Evolutionary conservation across 2,797 vertebrate genomes (phyloP).

Genomic region (Gallinago nigripennis): DNA sequence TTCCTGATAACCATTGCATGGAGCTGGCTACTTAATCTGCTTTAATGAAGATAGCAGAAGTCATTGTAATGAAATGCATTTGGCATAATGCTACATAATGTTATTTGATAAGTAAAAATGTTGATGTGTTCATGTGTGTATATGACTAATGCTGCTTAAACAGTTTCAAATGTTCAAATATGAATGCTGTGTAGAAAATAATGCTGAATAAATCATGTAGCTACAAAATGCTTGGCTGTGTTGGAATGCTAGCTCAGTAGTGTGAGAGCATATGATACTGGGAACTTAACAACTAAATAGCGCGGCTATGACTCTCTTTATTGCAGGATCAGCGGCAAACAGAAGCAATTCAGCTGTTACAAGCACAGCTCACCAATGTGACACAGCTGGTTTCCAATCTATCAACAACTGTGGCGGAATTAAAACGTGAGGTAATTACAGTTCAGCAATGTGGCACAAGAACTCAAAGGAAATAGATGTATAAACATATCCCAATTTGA

Average conservation of each 20-base stretch:
- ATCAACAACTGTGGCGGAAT: constrained; percentile 82
- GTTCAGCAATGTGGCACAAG: not conserved
- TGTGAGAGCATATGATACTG: not conserved
- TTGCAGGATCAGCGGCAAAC: constrained; percentile 93
- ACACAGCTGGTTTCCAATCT: constrained; percentile 92
- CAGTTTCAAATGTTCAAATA: not conserved
- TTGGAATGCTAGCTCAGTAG: not conserved
- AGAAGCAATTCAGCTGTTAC: constrained; percentile 92
- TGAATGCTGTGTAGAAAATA: not conserved
- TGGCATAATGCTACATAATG: not conserved
- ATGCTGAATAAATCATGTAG: not conserved
- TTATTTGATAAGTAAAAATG: not conserved
- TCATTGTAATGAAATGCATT: not conserved
- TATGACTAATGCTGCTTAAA: not conserved
- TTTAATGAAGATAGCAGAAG: not conserved
- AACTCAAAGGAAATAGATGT: not conserved
- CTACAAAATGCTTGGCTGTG: not conserved
- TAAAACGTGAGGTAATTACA: constrained; percentile 88
- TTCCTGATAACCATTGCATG: not conserved
- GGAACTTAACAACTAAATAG: not conserved
- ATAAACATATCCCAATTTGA: not conserved
- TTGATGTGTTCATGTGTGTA: not conserved
- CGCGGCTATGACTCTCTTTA: not conserved
- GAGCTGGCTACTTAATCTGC: not conserved
- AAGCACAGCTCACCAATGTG: constrained; percentile 91